These are phyloP conservation scores for Drosophila quinaria DNA, from an alignment of 2,888 invertebrate species.

Conservation along the genomic window DNA sequence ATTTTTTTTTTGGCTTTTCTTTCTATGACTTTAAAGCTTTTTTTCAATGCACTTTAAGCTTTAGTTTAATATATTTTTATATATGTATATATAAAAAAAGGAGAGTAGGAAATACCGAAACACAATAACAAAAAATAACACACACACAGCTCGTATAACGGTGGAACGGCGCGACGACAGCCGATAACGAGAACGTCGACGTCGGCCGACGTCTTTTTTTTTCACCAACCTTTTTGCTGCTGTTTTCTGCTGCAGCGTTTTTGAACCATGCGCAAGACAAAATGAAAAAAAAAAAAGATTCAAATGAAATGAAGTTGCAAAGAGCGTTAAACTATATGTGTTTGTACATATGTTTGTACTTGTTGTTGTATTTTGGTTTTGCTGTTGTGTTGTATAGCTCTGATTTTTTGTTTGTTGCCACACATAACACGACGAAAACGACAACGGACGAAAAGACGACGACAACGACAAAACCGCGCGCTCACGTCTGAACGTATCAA, in stretches of 20 bases:
- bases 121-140: slow-evolving; percentile 66
- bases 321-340: slow-evolving; percentile 28
- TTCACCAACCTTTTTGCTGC: slow-evolving; percentile 61
- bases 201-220: slow-evolving; percentile 55
- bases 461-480: slow-evolving; percentile 53
- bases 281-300: slow-evolving; percentile 34
- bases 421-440: slow-evolving; percentile 43
- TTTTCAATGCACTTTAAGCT: slow-evolving; percentile 36
- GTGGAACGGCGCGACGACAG: slow-evolving; percentile 52
- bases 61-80: slow-evolving; percentile 10
- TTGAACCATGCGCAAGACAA: slow-evolving; percentile 58
- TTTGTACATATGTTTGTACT: slow-evolving; percentile 19
- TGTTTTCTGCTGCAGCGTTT: slow-evolving; percentile 40
- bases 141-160: slow-evolving; percentile 53
- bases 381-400: slow-evolving; percentile 25
- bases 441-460: slow-evolving; percentile 38
- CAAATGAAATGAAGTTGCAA: slow-evolving; percentile 10
- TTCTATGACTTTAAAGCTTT: slow-evolving; percentile 22
- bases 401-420: slow-evolving; percentile 49
- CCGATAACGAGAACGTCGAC: slow-evolving; percentile 62
- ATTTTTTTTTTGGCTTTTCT: slow-evolving; percentile 13
- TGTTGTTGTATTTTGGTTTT: slow-evolving; percentile 21
- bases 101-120: slow-evolving; percentile 36
- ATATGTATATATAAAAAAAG: slow-evolving; percentile 7
- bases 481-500: slow-evolving; percentile 60